A percentile compares a stretch with the other conserved stretches of the same genome.
These are phyloP conservation scores for Xyrichtys novacula DNA, from an alignment of 2,797 vertebrate species.

Conservation along the genomic window DNA sequence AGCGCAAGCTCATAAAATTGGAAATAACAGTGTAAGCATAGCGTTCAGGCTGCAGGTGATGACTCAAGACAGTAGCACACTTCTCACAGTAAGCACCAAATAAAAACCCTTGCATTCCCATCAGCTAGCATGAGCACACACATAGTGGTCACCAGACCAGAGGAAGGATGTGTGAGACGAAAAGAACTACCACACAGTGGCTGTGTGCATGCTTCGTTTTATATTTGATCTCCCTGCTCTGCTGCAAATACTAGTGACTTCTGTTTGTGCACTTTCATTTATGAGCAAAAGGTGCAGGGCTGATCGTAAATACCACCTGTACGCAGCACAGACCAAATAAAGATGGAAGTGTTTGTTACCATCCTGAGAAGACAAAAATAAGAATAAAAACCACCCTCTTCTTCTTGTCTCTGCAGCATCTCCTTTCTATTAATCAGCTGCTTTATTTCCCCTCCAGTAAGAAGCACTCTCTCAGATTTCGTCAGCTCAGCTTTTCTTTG, in stretches of 20 bases:
- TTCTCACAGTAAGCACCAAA: slow-evolving; percentile 9
- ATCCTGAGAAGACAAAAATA: slow-evolving; percentile 8
- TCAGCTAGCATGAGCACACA: slow-evolving; percentile 9
- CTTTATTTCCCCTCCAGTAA: slow-evolving; percentile 40
- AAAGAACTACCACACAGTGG: not conserved
- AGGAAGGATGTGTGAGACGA: slow-evolving; percentile 10
- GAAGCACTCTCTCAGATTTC: slow-evolving; percentile 15
- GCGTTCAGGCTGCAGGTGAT: slow-evolving; percentile 22
- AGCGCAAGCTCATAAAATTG: slow-evolving; percentile 35
- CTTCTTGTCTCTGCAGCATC: slow-evolving; percentile 6
- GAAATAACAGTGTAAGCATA: slow-evolving; percentile 32
- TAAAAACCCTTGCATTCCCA: slow-evolving; percentile 11
- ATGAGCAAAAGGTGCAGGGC: slow-evolving; percentile 21
- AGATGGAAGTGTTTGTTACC: slow-evolving; percentile 25
- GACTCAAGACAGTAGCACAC: slow-evolving; percentile 5
- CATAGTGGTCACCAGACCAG: not conserved
- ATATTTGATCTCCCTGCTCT: slow-evolving; percentile 7
- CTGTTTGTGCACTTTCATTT: slow-evolving; percentile 36
- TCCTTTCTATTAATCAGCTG: slow-evolving; percentile 39
- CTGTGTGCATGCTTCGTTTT: slow-evolving; percentile 1
- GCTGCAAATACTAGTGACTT: slow-evolving; percentile 27
- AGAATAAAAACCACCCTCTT: not conserved
- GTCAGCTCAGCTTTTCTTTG: slow-evolving; percentile 36
- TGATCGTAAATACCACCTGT: slow-evolving; percentile 50
- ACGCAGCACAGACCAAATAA: slow-evolving; percentile 26